These are phyloP conservation scores for Trachelus troglodyta DNA, from an alignment of 2,888 invertebrate genomes.

Conservation along the genomic window DNA sequence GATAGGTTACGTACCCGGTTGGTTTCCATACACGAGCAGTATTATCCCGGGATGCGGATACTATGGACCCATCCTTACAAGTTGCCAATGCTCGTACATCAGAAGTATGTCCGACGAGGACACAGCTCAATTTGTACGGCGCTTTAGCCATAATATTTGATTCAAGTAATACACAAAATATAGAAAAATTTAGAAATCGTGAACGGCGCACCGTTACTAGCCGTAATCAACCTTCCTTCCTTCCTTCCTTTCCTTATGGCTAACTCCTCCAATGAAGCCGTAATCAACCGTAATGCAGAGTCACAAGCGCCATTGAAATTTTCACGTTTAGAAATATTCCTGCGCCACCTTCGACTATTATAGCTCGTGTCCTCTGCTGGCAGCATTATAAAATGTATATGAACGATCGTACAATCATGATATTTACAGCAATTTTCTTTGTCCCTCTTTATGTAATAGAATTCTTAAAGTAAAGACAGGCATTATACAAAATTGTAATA, in stretches of 20 bases:
- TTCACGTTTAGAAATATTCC: background rate
- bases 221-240: background rate
- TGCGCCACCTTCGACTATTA: background rate
- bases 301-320: background rate
- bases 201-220: background rate
- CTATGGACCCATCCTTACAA: slow-evolving; percentile 76
- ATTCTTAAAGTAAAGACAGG: background rate
- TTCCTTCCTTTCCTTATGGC: too few species aligned
- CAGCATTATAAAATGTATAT: background rate
- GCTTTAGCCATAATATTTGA: slow-evolving; percentile 50
- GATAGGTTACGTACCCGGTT: slow-evolving; percentile 70
- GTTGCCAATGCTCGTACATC: slow-evolving; percentile 85
- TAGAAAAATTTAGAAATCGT: background rate
- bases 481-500: background rate
- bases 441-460: background rate
- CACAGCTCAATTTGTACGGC: slow-evolving; percentile 82
- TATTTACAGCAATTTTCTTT: background rate
- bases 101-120: slow-evolving; percentile 82
- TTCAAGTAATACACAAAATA: background rate
- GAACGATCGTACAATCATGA: background rate
- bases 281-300: background rate
- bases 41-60: slow-evolving; percentile 91
- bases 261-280: too few species aligned
- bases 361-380: background rate
- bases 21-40: slow-evolving; percentile 89